Evolutionary conservation across 2,113 vertebrate species (phyloP), one percentile per base, ranked within the genome.

Genomic region (Noturus placidus): DNA sequence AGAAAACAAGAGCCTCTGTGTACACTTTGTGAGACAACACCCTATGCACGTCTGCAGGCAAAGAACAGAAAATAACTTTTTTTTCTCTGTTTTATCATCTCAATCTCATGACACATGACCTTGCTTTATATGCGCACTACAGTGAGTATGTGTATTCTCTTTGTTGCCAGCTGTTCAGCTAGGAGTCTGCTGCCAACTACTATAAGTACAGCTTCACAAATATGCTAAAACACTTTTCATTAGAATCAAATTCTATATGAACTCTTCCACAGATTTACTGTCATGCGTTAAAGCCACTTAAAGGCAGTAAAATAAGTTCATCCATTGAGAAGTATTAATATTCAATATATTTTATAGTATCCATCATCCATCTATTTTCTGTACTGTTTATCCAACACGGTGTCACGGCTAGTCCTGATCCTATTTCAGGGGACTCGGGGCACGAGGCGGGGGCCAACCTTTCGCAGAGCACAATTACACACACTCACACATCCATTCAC

Each of bases 41-140:
- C 14, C 67, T 59, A 83, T 82, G 61, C 78, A 87, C 86, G 82
- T 88, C 90, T 84, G 54, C n/a, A 86, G 89, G 89, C 87, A 80
- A 85, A 83, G 79, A 30, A 83, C 65, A 86, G 87, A 78, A 89
- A 86, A 87, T 88, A 89, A 85, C 57, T 89, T 87, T 91, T 91
- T 91, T 89, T 86, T 38, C 85, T 25, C 82, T 8, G 77, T 65
- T 78, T 91, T 86, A 90, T 90, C 61, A 59, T 79, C 74, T 88
- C 54, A 63, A 90, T 86, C 89, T 87, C 88, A 69, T 88, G 89
- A 89, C 82, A 85, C 81, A 88, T 78, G 82, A 87, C 87, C 84
- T 13, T 33, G 35, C 30, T 54, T 38, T 82, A 56, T 83, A 74
- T 67, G 83, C 20, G 20, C 72, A 80, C 30, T 59, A 20, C 46